Base-by-base conservation (phyloP, 2,888 invertebrate species). In the Agrotis clavis region DNA sequence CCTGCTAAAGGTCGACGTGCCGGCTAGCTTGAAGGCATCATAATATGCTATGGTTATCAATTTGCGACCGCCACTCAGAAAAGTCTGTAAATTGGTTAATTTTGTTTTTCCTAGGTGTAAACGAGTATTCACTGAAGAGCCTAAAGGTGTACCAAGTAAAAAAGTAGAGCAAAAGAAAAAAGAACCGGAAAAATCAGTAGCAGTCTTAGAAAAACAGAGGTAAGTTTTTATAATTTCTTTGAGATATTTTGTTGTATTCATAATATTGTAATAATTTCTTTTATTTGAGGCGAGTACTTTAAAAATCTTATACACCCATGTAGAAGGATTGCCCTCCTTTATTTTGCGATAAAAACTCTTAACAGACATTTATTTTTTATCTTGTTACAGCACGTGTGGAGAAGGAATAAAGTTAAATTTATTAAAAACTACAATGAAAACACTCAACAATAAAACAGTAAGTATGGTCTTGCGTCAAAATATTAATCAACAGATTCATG, bases 121-220 rank as follows among this genome's bases (percentile, higher is more conserved):
- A 90, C 96, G 97, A 87, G 97, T 97, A 88, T 97, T 98, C 85
- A 97, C 97, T 1, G 98, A 98, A 77, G 97, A 98, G 87, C 98
- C 98, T 47, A 98, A 98, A 93, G 93, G 95, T 90, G 94, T 96
- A 89, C 94, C 96, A 76, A 94, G 90, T 90, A 96, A 95, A 88
- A 95, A 95, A 90, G 91, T 93, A 75, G 96, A 96, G 86, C 95
- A 94, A 87, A 96, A 96, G 90, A 96, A 96, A 87, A 96, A 96
- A 74, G 96, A 96, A 86, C 92, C 93, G 25, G 96, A 96, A 77
- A 94, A 95, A 87, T 57, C 90, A 54, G 74, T 88, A 60, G 73
- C 89, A 63, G 72, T 87, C 48, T 76, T 93, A 87, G 96, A 96
- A 84, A 95, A 93, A 87, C 93, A 91, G 63, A 91, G 84, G 96